Evolutionary conservation across 2,797 vertebrate genomes (phyloP).

Genomic region (Chloroceryle amazona): DNA sequence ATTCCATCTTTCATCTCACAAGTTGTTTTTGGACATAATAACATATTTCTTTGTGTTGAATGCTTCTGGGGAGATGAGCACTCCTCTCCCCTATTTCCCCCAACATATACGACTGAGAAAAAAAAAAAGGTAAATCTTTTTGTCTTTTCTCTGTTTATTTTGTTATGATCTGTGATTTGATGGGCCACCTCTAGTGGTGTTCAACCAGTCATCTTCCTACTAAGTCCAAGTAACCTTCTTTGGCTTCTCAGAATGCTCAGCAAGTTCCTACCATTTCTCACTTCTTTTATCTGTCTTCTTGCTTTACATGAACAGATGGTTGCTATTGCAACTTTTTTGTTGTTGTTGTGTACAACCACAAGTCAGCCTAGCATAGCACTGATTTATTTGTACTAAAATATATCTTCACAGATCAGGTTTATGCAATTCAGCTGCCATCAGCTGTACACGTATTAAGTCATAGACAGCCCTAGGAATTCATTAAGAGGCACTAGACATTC

Average conservation of each 20-base stretch:
- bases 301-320: not conserved
- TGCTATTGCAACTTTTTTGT: not conserved
- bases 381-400: not conserved
- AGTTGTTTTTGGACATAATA: not conserved
- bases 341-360: not conserved
- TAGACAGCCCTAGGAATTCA: not conserved
- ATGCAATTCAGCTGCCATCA: not conserved
- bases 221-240: not conserved
- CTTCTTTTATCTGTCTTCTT: not conserved
- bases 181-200: fast-evolving
- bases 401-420: not conserved
- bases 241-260: not conserved
- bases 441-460: not conserved
- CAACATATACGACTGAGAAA: not conserved
- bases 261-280: not conserved
- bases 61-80: not conserved
- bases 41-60: fast-evolving
- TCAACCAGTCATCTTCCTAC: not conserved
- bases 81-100: fast-evolving
- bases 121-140: not conserved
- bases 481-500: not conserved
- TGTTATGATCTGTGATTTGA: not conserved
- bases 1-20: not conserved
- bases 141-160: fast-evolving
- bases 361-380: not conserved